Evolutionary conservation across 37 sponge, comb jelly and placozoan genomes (phyloP), one percentile per base, ranked within the genome.

Genomic region (Diacarnus erythraeanus): DNA sequence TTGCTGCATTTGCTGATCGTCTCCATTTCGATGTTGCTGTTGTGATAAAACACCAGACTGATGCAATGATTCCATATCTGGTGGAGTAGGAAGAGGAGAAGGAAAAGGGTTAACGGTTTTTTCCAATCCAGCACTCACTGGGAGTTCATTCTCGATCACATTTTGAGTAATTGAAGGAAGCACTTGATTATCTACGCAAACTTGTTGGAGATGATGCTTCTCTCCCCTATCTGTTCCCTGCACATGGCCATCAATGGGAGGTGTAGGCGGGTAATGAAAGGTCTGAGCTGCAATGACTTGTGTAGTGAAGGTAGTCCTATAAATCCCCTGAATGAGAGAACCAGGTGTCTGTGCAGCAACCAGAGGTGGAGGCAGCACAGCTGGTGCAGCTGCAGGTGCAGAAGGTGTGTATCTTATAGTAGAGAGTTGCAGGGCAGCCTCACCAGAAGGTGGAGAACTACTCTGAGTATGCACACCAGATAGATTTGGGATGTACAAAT

Each of bases 201-300:
- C 57, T 8, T 31, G 74, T 57, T 74, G 74, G 36, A 41, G 56
- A 2, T 74, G 74, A 1, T 30, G 54, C 26, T 47, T 35, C 35
- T 38, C 57, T 3, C 23, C 34, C 1, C 10, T 36, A 20, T 47
- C 74, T 26, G 27, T 30, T 4, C 60, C n/a, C n/a, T n/a, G n/a
- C 38, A 9, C n/a, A 17, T 5, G 65, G 1, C 80, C 81, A 8
- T 84, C 84, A 38, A 84, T 42, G 22, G 84, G 84, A 38, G 88
- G 88, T 9, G 88, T 87, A 20, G 88, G 88, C 15, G 88, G 88
- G 44, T 87, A 87, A 44, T 77, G 77, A 35, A 87, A 80, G 0
- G 87, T 68, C 2, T 80, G 81, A 21, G 83, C 83, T 30, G 57
- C 54, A 1, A 39, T 25, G 59, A 84, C 84, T 39, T 84, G 84